Percentiles rank a stretch among this genome's conserved stretches.
phyloP scores from a whole-genome alignment of 2,888 invertebrate species.

The Pristionchus arcanus region DNA sequence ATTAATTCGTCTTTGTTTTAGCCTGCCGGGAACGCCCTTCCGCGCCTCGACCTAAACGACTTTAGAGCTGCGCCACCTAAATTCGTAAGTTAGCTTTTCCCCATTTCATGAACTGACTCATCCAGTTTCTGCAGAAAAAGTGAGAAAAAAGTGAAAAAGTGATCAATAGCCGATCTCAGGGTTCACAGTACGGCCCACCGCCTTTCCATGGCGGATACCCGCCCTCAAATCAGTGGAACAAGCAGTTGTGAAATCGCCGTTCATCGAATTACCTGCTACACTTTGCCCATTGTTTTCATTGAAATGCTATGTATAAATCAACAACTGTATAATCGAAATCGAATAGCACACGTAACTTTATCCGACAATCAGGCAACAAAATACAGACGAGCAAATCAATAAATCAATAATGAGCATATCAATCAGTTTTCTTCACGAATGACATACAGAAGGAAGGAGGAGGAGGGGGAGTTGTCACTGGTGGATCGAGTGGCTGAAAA shows the following conservation, averaged over 20 bases:
- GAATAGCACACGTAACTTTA: not conserved
- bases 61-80: not conserved
- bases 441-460: slow-evolving; percentile 47
- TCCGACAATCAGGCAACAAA: not conserved
- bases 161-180: not conserved
- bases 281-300: not conserved
- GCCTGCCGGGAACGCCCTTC: not conserved
- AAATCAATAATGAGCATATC: slow-evolving; percentile 21
- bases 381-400: not conserved
- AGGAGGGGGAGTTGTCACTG: not conserved
- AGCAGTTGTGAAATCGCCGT: not conserved
- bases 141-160: no score
- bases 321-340: not conserved
- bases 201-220: not conserved
- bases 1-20: not conserved
- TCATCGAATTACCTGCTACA: not conserved
- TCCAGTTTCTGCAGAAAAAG: not conserved
- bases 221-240: slow-evolving; percentile 9
- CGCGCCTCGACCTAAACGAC: slow-evolving; percentile 20
- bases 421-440: not conserved
- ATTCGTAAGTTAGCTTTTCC: not conserved
- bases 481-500: slow-evolving; percentile 23
- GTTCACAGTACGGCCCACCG: slow-evolving; percentile 25
- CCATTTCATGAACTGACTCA: not conserved
- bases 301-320: not conserved